Conservation (phyloP, 2,113 vertebrate species). For the Sminthopsis crassicaudata region DNA sequence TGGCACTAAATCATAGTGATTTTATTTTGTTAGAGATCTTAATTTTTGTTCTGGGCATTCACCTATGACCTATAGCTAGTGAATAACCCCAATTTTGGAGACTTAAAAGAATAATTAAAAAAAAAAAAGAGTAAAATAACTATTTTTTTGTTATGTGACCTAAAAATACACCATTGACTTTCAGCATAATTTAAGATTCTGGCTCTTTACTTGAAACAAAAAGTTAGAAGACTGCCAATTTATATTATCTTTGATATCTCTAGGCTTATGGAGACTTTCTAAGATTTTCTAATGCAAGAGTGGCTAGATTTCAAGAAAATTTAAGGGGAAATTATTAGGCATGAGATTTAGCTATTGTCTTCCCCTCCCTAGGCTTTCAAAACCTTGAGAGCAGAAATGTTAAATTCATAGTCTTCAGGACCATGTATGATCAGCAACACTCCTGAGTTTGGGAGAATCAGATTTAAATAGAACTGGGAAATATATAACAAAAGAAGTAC, state of each 20-base stretch:
- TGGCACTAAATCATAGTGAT: neutral
- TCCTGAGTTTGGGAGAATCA: neutral
- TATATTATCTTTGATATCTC: neutral
- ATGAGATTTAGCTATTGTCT: neutral
- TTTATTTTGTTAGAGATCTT: neutral
- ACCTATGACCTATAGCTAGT: neutral
- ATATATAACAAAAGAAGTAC: neutral
- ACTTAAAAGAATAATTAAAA: neutral
- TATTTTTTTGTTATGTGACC: neutral
- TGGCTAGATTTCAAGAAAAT: neutral
- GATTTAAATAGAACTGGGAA: neutral
- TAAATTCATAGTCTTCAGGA: neutral
- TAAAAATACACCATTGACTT: neutral
- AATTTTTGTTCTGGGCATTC: neutral
- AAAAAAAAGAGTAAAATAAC: neutral
- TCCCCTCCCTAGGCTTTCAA: neutral
- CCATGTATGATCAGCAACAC: neutral
- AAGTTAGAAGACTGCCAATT: neutral
- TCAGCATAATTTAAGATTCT: neutral
- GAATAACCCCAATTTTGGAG: neutral
- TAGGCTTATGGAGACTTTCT: neutral
- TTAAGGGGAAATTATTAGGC: neutral
- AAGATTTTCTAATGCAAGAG: conserved; percentile 10
- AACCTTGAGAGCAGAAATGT: too few species aligned
- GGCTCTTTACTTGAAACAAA: neutral